Conservation (phyloP, 2,113 vertebrate species). For the Acanthochromis polyacanthus region DNA sequence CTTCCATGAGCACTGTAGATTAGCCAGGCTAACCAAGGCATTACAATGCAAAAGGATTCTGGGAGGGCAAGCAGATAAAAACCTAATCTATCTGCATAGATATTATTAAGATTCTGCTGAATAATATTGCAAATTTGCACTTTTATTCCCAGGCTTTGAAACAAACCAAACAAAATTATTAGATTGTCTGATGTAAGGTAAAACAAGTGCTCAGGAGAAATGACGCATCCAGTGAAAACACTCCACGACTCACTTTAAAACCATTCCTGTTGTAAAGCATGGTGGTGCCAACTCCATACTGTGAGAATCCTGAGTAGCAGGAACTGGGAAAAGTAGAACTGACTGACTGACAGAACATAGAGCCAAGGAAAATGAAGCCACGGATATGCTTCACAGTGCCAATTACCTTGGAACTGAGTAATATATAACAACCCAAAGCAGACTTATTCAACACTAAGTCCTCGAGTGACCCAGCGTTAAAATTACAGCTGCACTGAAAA, state of each 20-base stretch:
- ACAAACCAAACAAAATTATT: not conserved
- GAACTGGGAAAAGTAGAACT: not conserved
- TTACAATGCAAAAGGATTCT: not conserved
- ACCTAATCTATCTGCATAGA: not conserved
- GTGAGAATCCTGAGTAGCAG: not conserved
- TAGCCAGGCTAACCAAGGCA: not conserved
- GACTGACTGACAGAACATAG: slow-evolving; percentile 15
- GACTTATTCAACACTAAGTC: slow-evolving; percentile 37
- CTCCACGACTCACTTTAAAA: slow-evolving; percentile 6
- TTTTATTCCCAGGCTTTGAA: not conserved
- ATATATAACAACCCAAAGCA: not conserved
- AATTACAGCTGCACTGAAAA: slow-evolving; percentile 3
- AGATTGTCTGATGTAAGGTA: not conserved
- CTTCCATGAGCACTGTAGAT: not conserved
- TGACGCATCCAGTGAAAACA: not conserved
- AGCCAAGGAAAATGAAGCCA: slow-evolving; percentile 9
- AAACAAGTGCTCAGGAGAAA: not conserved
- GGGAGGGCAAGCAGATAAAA: not conserved
- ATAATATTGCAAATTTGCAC: not conserved
- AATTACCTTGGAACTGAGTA: slow-evolving; percentile 21
- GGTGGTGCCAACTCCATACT: not conserved
- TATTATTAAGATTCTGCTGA: slow-evolving; percentile 1
- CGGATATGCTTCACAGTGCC: not conserved
- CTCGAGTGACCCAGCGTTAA: slow-evolving; percentile 12
- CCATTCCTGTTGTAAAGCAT: slow-evolving; percentile 17